Conservation (phyloP, 2,888 invertebrate genomes). For the Microdon myrmicae region DNA sequence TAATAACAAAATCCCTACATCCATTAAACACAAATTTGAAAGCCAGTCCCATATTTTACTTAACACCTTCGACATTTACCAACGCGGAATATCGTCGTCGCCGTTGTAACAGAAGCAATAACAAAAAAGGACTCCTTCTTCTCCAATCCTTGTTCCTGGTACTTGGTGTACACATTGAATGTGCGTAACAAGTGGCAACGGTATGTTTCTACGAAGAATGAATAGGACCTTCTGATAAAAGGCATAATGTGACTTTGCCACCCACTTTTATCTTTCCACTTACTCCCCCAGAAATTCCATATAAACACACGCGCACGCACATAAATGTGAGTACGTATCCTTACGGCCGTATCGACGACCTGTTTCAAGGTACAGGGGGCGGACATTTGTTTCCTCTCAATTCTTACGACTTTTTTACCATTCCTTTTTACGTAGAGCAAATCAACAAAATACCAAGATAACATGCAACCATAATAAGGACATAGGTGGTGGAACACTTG, state of each 20-base stretch:
- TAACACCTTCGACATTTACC: slow-evolving; percentile 36
- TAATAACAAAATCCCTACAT: slow-evolving; percentile 52
- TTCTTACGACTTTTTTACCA: slow-evolving; percentile 10
- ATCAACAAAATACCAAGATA: too few relatives aligned
- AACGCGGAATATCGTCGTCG: not conserved
- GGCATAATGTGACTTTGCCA: slow-evolving; percentile 46
- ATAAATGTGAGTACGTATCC: too few relatives aligned
- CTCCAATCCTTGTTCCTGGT: too few relatives aligned
- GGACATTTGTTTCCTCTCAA: slow-evolving; percentile 32
- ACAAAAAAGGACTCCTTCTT: slow-evolving; percentile 17
- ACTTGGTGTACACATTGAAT: too few relatives aligned
- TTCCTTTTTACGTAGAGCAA: too few relatives aligned
- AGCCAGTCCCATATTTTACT: slow-evolving; percentile 51
- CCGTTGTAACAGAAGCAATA: slow-evolving; percentile 3
- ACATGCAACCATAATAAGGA: too few relatives aligned
- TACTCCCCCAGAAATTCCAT: not conserved
- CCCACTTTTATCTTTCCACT: slow-evolving; percentile 36
- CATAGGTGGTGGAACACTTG: slow-evolving; percentile 32
- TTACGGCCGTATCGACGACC: slow-evolving; percentile 37
- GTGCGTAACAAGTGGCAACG: slow-evolving; percentile 52
- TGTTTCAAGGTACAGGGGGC: slow-evolving; percentile 16
- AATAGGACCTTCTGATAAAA: slow-evolving; percentile 44
- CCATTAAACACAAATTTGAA: slow-evolving; percentile 52
- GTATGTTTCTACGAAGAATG: slow-evolving; percentile 31
- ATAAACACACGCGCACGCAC: too few relatives aligned